A percentile compares a stretch with the other conserved stretches of the same genome.
Evolutionary conservation across 2,888 invertebrate species (phyloP).

Genomic region (Andrena minutula): DNA sequence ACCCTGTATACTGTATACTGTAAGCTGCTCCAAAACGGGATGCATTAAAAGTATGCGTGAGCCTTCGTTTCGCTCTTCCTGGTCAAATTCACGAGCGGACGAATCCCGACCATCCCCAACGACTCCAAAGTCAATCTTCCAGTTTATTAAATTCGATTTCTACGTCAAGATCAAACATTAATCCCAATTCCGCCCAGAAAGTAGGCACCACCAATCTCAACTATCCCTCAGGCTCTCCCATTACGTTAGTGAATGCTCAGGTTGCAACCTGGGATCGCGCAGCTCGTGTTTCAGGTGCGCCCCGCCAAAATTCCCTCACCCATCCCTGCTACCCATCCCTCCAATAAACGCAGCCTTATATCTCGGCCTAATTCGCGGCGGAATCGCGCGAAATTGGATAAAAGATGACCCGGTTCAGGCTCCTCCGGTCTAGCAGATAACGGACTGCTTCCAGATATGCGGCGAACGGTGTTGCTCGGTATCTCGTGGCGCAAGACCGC

Average conservation of each 20-base stretch:
- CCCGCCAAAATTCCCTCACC: slow-evolving; percentile 7
- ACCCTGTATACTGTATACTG: too few species aligned
- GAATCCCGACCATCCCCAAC: slow-evolving; percentile 18
- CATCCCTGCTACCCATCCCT: neutral
- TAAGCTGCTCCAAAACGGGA: too few species aligned
- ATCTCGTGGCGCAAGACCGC: slow-evolving; percentile 49
- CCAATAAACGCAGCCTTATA: slow-evolving; percentile 33
- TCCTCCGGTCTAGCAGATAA: neutral
- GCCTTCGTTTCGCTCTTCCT: too few species aligned
- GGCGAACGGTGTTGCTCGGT: slow-evolving; percentile 3
- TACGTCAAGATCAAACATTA: slow-evolving; percentile 44
- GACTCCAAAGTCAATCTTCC: slow-evolving; percentile 39
- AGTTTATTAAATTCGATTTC: slow-evolving; percentile 36
- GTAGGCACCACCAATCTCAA: slow-evolving; percentile 19
- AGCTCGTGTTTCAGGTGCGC: neutral
- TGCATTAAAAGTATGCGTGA: too few species aligned
- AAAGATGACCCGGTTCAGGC: too few species aligned
- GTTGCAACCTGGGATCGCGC: neutral
- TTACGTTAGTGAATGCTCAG: neutral
- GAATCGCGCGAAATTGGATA: slow-evolving; percentile 52
- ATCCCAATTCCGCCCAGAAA: slow-evolving; percentile 38
- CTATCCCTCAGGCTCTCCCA: slow-evolving; percentile 2
- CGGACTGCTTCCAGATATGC: slow-evolving; percentile 1
- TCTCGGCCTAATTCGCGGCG: slow-evolving; percentile 37
- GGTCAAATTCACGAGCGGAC: neutral